phyloP scores from a whole-genome alignment of 2,888 invertebrate species.

The Sesia apiformis region DNA sequence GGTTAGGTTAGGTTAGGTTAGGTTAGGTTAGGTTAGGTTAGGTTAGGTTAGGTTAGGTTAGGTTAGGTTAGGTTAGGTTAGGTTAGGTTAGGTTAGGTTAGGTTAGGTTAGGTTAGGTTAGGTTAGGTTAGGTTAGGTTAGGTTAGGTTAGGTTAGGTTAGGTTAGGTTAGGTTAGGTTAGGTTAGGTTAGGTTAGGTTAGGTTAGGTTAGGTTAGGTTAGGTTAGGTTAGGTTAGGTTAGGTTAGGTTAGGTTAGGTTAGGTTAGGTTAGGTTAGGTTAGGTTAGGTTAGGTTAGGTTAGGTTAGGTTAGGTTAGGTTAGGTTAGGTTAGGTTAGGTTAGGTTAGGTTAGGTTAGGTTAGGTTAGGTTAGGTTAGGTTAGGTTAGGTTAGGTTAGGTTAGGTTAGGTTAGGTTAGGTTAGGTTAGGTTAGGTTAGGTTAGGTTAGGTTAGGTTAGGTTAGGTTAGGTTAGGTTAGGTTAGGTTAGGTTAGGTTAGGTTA shows the following conservation, averaged over 20 bases:
- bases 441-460: constrained; percentile 1
- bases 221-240: constrained; percentile 1
- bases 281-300: constrained; percentile 1
- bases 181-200: constrained; percentile 1
- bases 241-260: constrained; percentile 1
- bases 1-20: not conserved
- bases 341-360: constrained; percentile 1
- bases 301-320: not conserved
- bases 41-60: not conserved
- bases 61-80: not conserved
- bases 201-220: not conserved
- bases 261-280: not conserved
- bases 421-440: constrained; percentile 5
- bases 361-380: not conserved
- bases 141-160: not conserved
- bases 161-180: not conserved
- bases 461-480: constrained; percentile 6
- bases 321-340: not conserved
- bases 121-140: constrained; percentile 1
- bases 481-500: constrained; percentile 8
- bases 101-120: not conserved
- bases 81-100: not conserved
- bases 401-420: constrained; percentile 4
- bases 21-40: not conserved
- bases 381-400: constrained; percentile 5